Evolutionary conservation across 2,888 invertebrate species (phyloP), one percentile per base, ranked within the genome.

Genomic region (Nasonia oneida): DNA sequence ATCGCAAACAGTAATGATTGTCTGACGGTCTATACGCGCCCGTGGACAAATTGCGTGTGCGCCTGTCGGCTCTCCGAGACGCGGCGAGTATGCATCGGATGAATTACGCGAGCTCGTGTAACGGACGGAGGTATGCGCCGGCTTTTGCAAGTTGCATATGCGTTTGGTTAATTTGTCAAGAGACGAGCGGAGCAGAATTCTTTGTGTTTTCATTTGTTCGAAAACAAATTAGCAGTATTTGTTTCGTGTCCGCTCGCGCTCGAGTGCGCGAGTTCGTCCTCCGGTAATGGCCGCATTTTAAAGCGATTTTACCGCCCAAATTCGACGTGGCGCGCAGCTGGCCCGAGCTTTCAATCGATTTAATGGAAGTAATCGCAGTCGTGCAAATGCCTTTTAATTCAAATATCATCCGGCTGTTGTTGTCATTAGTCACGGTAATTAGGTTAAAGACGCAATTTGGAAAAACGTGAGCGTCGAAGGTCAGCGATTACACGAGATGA

Each of bases 221-320:
- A 18, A 79, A 86, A 79, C 75, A 75, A 86, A 83, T 86, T 73
- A 67, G 61, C 64, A 29, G 73, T 53, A 29, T 67, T 57, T 80
- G 33, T 76, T 80, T 53, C 50, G 64, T 39, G 29, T 29, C 29
- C 29, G 15, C 23, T 23, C 23, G 3, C 71, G 57, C 47, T 29
- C 29, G 29, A 1, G 2, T 29, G 4, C 3, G 10, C 64, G n/a
- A 37, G 42, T 15, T 29, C 15, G 8, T n/a, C 14, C 18, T 3
- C 57, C 3, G 81, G 61, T 33, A 81, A 29, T 47, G n/a, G 57
- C 1, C 37, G 73, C 42, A 67, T 81, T 81, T 85, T 77, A 57
- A 42, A 47, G 61, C 50, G 70, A 75, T 79, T 64, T 18, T 47
- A 15, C 4, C 74, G 15, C 76, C n/a, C 18, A 1, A 39, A 73